phyloP scores from a whole-genome alignment of 2,113 vertebrate genomes.

The Aegithalos caudatus region DNA sequence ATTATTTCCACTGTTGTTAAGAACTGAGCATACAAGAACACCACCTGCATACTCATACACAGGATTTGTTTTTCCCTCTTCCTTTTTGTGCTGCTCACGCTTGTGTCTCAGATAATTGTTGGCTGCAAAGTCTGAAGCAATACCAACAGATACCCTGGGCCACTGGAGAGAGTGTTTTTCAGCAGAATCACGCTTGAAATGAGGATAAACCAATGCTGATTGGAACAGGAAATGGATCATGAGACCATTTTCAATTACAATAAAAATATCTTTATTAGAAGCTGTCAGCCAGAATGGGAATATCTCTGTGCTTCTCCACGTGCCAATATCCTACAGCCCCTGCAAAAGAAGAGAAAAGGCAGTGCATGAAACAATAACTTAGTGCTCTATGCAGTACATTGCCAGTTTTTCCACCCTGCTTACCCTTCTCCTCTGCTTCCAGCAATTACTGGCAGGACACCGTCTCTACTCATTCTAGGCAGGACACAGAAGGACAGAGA shows the following conservation, averaged over 20 bases:
- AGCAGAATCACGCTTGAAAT: not conserved
- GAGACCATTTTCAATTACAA: not conserved
- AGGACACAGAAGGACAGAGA: constrained; percentile 37
- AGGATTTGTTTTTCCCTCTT: not conserved
- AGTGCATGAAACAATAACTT: not conserved
- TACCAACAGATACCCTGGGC: not conserved
- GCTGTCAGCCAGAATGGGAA: not conserved
- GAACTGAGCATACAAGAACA: not conserved
- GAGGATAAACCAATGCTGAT: not conserved
- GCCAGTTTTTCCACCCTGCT: not conserved
- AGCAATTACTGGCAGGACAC: constrained; percentile 4
- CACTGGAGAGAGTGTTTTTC: not conserved
- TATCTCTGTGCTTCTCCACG: not conserved
- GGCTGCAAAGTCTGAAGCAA: not conserved
- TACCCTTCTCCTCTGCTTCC: constrained; percentile 34
- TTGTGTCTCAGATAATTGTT: not conserved
- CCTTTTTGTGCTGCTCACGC: not conserved
- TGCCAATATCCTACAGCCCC: not conserved
- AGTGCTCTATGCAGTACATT: accelerated
- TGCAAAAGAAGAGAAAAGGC: constrained; percentile 46
- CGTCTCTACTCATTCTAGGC: constrained; percentile 17
- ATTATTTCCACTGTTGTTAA: not conserved
- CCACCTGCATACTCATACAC: not conserved
- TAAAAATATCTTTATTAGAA: constrained; percentile 16
- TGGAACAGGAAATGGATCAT: not conserved